Percentiles rank a stretch among this genome's conserved stretches.
phyloP scores from a whole-genome alignment of 2,113 vertebrate genomes.

The Aptenodytes forsteri region DNA sequence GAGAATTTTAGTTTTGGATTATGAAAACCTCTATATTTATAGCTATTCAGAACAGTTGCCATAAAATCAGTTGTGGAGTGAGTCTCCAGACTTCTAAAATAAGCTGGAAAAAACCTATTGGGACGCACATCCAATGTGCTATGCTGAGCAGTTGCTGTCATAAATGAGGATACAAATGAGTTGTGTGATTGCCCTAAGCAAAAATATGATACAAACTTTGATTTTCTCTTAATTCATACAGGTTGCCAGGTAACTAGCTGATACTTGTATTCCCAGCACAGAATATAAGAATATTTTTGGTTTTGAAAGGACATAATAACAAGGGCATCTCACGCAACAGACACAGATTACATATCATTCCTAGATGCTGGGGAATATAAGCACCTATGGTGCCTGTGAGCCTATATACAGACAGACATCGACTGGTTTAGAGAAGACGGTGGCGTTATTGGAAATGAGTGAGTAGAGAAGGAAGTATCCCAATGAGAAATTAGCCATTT shows the following conservation, averaged over 20 bases:
- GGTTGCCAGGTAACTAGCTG: background rate
- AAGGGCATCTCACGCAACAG: background rate
- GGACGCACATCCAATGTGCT: background rate
- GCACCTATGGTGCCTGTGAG: background rate
- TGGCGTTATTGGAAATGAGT: background rate
- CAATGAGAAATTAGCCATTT: background rate
- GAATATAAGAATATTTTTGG: background rate
- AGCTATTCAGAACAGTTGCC: background rate
- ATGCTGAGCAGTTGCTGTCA: background rate
- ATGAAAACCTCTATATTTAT: background rate
- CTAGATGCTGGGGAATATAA: background rate
- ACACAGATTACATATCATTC: background rate
- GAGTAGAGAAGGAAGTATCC: background rate
- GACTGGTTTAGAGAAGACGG: background rate
- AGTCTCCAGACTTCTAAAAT: background rate
- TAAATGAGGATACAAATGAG: background rate
- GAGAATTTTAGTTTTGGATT: background rate
- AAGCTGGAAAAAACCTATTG: background rate
- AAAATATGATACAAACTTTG: background rate
- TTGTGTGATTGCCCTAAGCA: background rate
- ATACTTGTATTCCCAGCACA: background rate
- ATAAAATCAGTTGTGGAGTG: background rate
- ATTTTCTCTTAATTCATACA: background rate
- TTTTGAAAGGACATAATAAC: background rate
- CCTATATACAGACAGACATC: background rate